Percentiles rank a stretch among this genome's conserved stretches.
Conservation (phyloP, 2,113 vertebrate species). For the Scopus umbretta region DNA sequence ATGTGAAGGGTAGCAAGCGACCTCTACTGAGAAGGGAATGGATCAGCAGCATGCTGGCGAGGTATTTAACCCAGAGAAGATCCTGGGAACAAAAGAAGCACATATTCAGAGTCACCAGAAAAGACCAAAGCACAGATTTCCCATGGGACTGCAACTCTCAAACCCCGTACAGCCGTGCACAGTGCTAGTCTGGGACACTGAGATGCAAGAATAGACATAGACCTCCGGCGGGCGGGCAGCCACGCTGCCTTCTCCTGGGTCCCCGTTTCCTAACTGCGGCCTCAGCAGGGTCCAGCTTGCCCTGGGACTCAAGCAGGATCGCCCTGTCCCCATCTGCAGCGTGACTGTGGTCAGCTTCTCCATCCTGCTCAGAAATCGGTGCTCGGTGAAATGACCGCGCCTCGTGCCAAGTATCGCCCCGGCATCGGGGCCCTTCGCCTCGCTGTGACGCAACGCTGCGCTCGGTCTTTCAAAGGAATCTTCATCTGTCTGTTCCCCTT, state of each 20-base stretch:
- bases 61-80: not conserved
- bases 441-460: not conserved
- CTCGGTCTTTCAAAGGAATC: not conserved
- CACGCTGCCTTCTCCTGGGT: not conserved
- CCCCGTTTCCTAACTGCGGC: not conserved
- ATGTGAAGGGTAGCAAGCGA: conserved; percentile 36
- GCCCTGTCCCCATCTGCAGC: not conserved
- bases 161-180: rapidly evolving
- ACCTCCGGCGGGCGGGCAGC: not conserved
- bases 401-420: not conserved
- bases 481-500: not conserved
- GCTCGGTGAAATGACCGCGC: not conserved
- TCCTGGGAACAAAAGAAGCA: not conserved
- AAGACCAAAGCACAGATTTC: not conserved
- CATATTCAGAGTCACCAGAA: not conserved
- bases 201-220: rapidly evolving
- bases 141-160: not conserved
- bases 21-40: conserved; percentile 48
- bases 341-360: rapidly evolving
- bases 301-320: not conserved
- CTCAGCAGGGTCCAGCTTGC: not conserved
- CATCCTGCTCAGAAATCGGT: not conserved
- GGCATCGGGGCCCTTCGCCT: not conserved
- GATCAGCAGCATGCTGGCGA: not conserved
- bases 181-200: rapidly evolving